Conservation (phyloP, 2,888 invertebrate genomes). For the Diplazon laetatorius region DNA sequence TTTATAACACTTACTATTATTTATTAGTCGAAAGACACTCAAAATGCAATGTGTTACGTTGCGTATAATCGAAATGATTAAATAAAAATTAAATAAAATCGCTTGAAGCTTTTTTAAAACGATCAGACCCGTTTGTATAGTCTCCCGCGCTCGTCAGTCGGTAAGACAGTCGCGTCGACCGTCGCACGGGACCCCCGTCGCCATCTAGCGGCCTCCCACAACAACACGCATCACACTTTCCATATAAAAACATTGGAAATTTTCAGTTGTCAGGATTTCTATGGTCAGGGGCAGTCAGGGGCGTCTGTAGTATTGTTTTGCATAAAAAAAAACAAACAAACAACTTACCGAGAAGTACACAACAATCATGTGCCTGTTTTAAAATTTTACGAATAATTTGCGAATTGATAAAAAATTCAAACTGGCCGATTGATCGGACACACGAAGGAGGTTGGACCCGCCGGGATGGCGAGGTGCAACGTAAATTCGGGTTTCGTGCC, state of each 20-base stretch:
- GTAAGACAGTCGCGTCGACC: neutral
- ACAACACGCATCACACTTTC: neutral
- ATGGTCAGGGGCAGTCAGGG: too few species aligned
- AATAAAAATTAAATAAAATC: too few species aligned
- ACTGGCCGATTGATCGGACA: neutral
- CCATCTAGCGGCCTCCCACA: neutral
- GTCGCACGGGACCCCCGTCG: neutral
- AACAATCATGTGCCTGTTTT: neutral
- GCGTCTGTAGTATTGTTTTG: slow-evolving; percentile 5
- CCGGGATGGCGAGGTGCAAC: slow-evolving; percentile 38
- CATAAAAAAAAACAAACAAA: too few species aligned
- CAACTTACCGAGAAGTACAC: too few species aligned
- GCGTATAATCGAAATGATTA: too few species aligned
- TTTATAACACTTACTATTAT: too few species aligned
- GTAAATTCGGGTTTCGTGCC: slow-evolving; percentile 45
- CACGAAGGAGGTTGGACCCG: slow-evolving; percentile 27
- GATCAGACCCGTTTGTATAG: too few species aligned
- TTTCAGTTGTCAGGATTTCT: too few species aligned
- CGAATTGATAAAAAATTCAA: neutral
- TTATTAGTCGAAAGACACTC: too few species aligned
- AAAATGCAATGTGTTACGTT: too few species aligned
- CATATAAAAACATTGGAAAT: slow-evolving; percentile 20
- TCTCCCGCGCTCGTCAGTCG: too few species aligned
- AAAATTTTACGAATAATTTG: neutral
- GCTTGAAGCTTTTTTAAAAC: too few species aligned